Base-by-base conservation (phyloP, 2,888 invertebrate species). In the Dioctria rufipes region DNA sequence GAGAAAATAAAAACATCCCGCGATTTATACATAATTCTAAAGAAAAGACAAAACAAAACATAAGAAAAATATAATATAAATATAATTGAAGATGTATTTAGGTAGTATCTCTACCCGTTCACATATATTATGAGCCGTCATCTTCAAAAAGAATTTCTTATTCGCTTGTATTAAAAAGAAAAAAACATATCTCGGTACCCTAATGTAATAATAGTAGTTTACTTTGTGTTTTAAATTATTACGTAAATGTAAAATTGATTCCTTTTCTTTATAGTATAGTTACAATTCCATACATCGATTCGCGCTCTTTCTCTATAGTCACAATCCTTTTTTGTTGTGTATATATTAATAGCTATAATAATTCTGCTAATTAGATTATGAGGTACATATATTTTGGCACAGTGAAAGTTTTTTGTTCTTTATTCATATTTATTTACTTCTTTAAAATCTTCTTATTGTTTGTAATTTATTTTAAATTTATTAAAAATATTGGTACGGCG, bases 381-480 rank as follows among this genome's bases (percentile, higher is more conserved):
- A 93, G 93, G 94, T 94, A 93, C 93, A 92, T 91, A 92, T 91
- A 93, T 93, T 89, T 93, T 94, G 94, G 94, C 94, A 94, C 94
- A 93, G 92, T 92, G 92, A 92, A 92, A 92, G 91, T 92, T 89
- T 87, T 90, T 89, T 89, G 88, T 89, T 88, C 87, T 89, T 88
- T 86, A 89, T 89, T 89, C 88, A 89, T 86, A 89, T 89, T 89
- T 88, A 89, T 89, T 82, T 81, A 75, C 69, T 81, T 88, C 87
- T 87, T 85, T 86, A 88, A 88, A 87, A 54, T 54, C 11, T 87
- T 88, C 88, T 88, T 88, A 88, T 87, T 87, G 88, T 88, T 89
- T 88, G 89, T 90, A 89, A 89, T 80, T 82, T 46, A 11, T 25
- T 63, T 63, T 77, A 61, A 61, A 61, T 39, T 77, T 42, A 49